phyloP scores from a whole-genome alignment of 2,888 invertebrate genomes.

The Icerya purchasi region DNA sequence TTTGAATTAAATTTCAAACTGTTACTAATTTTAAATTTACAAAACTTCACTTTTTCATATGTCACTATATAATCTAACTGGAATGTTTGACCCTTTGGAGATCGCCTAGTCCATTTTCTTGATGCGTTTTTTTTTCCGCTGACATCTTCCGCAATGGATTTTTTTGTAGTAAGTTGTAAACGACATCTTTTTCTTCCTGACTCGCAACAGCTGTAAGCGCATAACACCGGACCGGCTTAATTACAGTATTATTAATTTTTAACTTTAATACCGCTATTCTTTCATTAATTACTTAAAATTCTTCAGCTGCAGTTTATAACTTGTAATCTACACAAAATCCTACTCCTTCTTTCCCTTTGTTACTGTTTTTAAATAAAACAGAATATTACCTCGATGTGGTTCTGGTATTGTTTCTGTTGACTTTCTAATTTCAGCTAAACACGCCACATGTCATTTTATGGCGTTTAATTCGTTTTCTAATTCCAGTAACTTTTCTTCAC shows the following conservation, averaged over 20 bases:
- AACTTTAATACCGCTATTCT: not conserved
- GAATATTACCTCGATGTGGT: no score
- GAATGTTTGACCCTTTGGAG: not conserved
- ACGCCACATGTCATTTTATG: no score
- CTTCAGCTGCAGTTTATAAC: not conserved
- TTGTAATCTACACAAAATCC: not conserved
- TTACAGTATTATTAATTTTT: not conserved
- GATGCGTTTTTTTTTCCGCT: no score
- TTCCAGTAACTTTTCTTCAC: no score
- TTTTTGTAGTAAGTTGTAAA: not conserved
- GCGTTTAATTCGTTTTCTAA: no score
- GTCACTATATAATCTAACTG: not conserved
- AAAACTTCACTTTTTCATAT: not conserved
- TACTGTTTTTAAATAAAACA: no score
- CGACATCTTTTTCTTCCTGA: not conserved
- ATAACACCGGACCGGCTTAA: not conserved
- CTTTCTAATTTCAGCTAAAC: no score
- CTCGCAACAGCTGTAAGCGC: not conserved
- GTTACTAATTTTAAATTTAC: not conserved
- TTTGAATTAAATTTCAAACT: not conserved
- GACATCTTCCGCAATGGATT: no score
- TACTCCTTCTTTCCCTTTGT: no score
- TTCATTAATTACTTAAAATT: not conserved
- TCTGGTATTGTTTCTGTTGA: no score
- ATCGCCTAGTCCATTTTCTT: not conserved